Percentiles rank a stretch among this genome's conserved stretches.
phyloP scores from a whole-genome alignment of 1,140 invertebrate genomes.

The Nymphalis io region DNA sequence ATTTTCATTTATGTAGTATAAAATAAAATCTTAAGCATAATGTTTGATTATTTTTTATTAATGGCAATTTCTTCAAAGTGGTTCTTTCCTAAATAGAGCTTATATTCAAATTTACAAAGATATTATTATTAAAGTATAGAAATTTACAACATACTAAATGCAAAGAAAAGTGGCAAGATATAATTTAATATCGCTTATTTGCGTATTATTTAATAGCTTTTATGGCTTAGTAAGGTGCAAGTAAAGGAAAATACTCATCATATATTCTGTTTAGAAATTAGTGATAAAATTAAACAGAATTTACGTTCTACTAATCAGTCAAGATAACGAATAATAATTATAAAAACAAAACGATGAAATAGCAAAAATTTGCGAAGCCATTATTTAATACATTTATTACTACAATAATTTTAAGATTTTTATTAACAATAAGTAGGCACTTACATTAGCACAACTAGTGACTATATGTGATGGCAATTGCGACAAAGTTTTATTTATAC shows the following conservation, averaged over 20 bases:
- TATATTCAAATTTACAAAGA: constrained; percentile 10
- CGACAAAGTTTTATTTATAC: constrained; percentile 26
- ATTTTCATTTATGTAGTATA: too few relatives aligned
- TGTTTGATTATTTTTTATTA: not conserved
- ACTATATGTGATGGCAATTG: constrained; percentile 68
- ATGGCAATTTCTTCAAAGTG: constrained; percentile 14
- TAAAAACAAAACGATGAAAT: constrained; percentile 18
- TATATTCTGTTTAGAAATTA: not conserved
- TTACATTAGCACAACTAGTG: constrained; percentile 65
- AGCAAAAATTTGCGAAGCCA: constrained; percentile 25
- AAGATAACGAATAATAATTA: not conserved
- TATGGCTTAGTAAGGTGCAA: not conserved
- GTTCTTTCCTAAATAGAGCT: not conserved
- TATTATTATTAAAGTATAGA: constrained; percentile 15
- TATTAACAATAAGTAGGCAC: constrained; percentile 44
- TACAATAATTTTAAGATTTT: constrained; percentile 30
- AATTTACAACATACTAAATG: constrained; percentile 37
- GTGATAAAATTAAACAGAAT: constrained; percentile 1
- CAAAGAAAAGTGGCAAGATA: constrained; percentile 58
- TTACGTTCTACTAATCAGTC: constrained; percentile 12
- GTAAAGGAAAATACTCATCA: not conserved
- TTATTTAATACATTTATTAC: constrained; percentile 22
- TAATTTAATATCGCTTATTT: constrained; percentile 18
- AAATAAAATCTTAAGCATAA: not conserved
- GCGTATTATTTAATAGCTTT: not conserved